These are phyloP conservation scores for Drosophila sechellia DNA, from an alignment of 1,140 invertebrate genomes.

Conservation along the genomic window DNA sequence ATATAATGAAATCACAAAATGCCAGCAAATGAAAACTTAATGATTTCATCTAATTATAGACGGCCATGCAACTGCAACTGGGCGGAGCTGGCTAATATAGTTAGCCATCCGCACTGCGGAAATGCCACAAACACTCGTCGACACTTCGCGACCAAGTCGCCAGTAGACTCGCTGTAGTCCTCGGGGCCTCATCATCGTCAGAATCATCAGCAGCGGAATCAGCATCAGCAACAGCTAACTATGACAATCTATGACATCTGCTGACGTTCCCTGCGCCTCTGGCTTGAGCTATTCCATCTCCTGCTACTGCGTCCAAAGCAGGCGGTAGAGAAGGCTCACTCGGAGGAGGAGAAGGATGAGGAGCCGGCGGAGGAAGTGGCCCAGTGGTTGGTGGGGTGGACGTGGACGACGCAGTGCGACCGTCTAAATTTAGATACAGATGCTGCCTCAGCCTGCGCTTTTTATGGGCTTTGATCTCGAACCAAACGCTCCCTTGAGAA, in stretches of 20 bases:
- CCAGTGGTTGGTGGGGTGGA: conserved; percentile 2
- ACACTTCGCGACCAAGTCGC: conserved; percentile 49
- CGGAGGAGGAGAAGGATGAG: background rate
- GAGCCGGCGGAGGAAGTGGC: background rate
- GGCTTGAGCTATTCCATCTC: conserved; percentile 24
- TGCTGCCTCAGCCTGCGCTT: conserved; percentile 58
- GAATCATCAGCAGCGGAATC: conserved; percentile 11
- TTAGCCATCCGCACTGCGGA: conserved; percentile 73
- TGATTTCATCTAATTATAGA: conserved; percentile 81
- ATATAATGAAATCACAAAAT: conserved; percentile 77
- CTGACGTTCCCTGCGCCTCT: conserved; percentile 31
- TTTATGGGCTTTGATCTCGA: conserved; percentile 79
- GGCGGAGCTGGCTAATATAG: conserved; percentile 63
- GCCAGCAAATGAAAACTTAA: conserved; percentile 75
- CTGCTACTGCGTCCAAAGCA: background rate
- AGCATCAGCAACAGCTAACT: conserved; percentile 45
- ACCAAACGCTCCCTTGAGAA: conserved; percentile 41
- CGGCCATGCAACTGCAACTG: conserved; percentile 35
- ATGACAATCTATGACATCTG: conserved; percentile 75
- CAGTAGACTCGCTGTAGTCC: conserved; percentile 32
- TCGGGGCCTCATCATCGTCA: conserved; percentile 20
- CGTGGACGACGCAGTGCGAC: conserved; percentile 30
- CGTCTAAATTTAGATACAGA: conserved; percentile 77
- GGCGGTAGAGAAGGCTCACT: background rate
- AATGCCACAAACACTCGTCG: conserved; percentile 74